Conservation (phyloP, 2,113 vertebrate species). For the Oplegnathus fasciatus region DNA sequence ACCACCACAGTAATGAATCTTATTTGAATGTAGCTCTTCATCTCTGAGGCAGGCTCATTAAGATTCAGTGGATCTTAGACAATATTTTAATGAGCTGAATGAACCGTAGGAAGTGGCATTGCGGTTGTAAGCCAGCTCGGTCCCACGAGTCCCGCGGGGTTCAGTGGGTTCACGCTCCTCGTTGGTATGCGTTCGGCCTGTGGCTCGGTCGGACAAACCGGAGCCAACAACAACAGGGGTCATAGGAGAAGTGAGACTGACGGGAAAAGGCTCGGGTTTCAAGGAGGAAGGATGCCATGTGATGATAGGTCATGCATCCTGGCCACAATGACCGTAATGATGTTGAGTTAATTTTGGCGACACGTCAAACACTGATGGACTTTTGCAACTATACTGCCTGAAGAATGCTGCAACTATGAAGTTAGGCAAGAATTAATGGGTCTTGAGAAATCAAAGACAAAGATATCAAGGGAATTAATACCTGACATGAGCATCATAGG, state of each 20-base stretch:
- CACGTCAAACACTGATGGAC: background rate
- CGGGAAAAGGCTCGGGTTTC: constrained; percentile 19
- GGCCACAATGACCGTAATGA: constrained; percentile 28
- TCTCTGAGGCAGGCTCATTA: constrained; percentile 42
- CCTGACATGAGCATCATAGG: background rate
- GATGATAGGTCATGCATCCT: constrained; percentile 56
- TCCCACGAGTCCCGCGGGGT: background rate
- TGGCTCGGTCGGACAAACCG: constrained; percentile 24
- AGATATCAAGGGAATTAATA: background rate
- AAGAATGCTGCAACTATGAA: constrained; percentile 20
- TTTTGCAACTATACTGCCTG: constrained; percentile 1
- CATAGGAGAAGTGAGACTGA: constrained; percentile 63
- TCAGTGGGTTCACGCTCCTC: constrained; percentile 26
- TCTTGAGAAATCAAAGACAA: background rate
- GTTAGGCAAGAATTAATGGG: background rate
- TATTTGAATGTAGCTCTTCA: constrained; percentile 57
- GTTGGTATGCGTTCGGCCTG: constrained; percentile 8
- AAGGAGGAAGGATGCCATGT: constrained; percentile 72
- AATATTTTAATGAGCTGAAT: constrained; percentile 11
- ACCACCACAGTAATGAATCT: constrained; percentile 56
- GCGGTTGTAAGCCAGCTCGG: background rate
- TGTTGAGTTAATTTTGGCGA: background rate
- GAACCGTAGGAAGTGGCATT: background rate
- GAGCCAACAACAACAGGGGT: constrained; percentile 31
- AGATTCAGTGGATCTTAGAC: constrained; percentile 12